A percentile compares a stretch with the other conserved stretches of the same genome.
phyloP scores from a whole-genome alignment of 1,140 invertebrate genomes.

The Vollenhovia emeryi region DNA sequence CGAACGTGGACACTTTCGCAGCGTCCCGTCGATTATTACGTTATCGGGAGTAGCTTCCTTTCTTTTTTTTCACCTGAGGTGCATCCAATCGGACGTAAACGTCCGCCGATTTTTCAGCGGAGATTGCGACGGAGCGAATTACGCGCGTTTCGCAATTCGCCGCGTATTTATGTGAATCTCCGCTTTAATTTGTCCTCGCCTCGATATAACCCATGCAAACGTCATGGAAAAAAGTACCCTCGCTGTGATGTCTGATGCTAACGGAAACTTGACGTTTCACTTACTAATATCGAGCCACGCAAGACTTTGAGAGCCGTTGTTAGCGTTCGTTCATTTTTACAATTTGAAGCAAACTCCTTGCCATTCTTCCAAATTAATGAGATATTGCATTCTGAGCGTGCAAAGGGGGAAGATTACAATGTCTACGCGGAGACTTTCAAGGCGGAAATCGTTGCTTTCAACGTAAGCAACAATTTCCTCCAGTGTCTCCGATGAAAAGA shows the following conservation, averaged over 20 bases:
- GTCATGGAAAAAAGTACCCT: not conserved
- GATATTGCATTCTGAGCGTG: not conserved
- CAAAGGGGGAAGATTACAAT: not conserved
- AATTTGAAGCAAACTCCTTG: not conserved
- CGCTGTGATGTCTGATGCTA: not conserved
- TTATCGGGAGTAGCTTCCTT: not conserved
- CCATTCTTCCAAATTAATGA: not conserved
- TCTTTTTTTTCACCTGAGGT: not conserved
- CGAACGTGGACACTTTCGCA: not conserved
- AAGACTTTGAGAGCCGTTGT: not conserved
- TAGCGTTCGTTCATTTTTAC: not conserved
- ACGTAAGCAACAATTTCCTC: not conserved
- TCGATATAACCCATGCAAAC: not conserved
- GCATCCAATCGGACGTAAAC: slow-evolving; percentile 17
- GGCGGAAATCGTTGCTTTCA: too few species aligned
- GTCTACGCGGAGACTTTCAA: too few species aligned
- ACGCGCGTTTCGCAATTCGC: not conserved
- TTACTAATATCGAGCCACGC: not conserved
- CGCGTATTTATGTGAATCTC: not conserved
- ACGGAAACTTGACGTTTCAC: not conserved
- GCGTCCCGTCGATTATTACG: slow-evolving; percentile 15
- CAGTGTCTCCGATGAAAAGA: not conserved
- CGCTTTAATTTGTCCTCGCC: not conserved
- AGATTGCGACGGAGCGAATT: slow-evolving; percentile 7
- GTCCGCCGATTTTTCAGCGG: not conserved